Conservation (phyloP, 2,888 invertebrate genomes). For the Meganola albula region DNA sequence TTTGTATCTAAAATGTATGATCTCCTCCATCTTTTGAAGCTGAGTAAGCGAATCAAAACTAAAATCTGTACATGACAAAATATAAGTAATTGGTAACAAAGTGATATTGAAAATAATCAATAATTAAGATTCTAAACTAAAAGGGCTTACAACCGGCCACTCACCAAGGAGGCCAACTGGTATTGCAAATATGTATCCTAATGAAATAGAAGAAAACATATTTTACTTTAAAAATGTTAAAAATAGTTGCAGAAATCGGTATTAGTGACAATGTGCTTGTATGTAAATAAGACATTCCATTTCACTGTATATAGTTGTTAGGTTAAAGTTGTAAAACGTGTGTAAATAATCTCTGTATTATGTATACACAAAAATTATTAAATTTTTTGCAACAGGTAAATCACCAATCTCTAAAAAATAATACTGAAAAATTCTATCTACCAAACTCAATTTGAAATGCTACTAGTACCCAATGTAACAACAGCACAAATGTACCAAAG, state of each 20-base stretch:
- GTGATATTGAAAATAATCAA: slow-evolving; percentile 30
- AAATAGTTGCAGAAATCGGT: slow-evolving; percentile 23
- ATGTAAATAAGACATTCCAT: no score
- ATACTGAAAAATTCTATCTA: neutral
- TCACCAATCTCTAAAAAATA: no score
- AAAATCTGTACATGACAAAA: slow-evolving; percentile 30
- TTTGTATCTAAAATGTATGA: no score
- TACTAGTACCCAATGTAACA: neutral
- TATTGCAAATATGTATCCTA: slow-evolving; percentile 75
- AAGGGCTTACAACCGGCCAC: slow-evolving; percentile 51
- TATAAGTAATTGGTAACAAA: slow-evolving; percentile 23
- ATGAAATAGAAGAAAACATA: slow-evolving; percentile 58
- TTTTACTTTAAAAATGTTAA: no score
- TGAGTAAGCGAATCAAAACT: slow-evolving; percentile 51
- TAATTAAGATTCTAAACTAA: slow-evolving; percentile 43
- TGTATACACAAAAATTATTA: no score
- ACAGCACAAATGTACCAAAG: neutral
- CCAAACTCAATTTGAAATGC: neutral
- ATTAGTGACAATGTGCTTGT: slow-evolving; percentile 51
- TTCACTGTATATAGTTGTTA: no score
- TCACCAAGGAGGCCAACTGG: slow-evolving; percentile 75
- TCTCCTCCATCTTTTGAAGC: no score
- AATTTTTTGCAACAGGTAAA: no score
- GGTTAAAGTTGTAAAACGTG: no score
- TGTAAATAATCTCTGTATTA: no score